Conservation (phyloP, 2,797 vertebrate species). For the Cygnus olor region DNA sequence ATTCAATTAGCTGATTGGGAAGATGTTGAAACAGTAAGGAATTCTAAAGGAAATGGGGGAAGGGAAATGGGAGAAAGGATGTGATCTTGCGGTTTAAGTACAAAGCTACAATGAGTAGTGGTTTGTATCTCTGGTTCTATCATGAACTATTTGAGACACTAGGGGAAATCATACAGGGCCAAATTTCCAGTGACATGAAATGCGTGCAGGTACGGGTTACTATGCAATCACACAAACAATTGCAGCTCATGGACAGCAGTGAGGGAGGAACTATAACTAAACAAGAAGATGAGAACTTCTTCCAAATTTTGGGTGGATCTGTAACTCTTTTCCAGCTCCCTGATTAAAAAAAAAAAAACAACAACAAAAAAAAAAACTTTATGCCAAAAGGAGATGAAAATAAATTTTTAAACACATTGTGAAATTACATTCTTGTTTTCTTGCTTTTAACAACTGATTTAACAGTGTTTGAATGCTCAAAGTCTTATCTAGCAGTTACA, state of each 20-base stretch:
- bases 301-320: background rate
- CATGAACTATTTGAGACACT: background rate
- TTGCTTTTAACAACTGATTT: background rate
- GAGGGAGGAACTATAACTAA: background rate
- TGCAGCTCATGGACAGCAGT: background rate
- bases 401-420: background rate
- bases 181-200: background rate
- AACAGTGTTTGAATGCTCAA: background rate
- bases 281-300: background rate
- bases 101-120: background rate
- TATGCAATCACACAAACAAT: background rate
- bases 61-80: background rate
- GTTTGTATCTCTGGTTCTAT: background rate
- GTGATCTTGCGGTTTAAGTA: background rate
- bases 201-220: background rate
- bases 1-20: background rate
- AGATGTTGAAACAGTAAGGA: background rate
- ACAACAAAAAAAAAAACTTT: background rate
- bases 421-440: background rate
- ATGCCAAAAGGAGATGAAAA: background rate
- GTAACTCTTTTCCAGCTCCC: background rate
- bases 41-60: background rate
- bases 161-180: background rate
- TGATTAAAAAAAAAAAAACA: too few species aligned
- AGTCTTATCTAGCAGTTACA: background rate